Percentiles rank a stretch among this genome's conserved stretches.
These are phyloP conservation scores for Montipora capricornis DNA, from an alignment of 64 coral and sea anemone genomes.

Conservation along the genomic window DNA sequence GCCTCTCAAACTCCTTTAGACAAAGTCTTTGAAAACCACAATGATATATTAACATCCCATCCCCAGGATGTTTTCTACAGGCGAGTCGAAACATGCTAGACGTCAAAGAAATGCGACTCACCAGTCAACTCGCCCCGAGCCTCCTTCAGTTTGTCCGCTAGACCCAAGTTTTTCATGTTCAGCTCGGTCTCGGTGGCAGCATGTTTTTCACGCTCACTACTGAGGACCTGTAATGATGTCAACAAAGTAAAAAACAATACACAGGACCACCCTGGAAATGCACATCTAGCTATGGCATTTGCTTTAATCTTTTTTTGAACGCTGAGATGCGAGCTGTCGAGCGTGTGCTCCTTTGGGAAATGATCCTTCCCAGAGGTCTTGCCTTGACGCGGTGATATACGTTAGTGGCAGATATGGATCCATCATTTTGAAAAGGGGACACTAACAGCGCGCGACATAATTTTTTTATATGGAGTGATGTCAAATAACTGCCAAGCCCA, in stretches of 20 bases:
- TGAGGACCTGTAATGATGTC: slow-evolving; percentile 65
- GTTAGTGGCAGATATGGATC: too few species aligned
- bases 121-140: slow-evolving; percentile 79
- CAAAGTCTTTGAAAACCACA: too few species aligned
- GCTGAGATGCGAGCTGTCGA: neutral
- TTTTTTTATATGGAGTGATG: too few species aligned
- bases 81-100: neutral
- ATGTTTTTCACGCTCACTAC: slow-evolving; percentile 85
- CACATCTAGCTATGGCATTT: neutral
- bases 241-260: neutral
- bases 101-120: neutral
- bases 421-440: too few species aligned
- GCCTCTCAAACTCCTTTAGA: too few species aligned
- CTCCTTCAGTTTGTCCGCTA: slow-evolving; percentile 92
- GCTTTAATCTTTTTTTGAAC: neutral
- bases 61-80: too few species aligned
- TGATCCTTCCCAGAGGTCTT: too few species aligned
- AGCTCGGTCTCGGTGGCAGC: slow-evolving; percentile 88
- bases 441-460: too few species aligned
- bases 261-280: neutral
- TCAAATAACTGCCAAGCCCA: too few species aligned
- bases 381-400: too few species aligned
- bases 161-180: slow-evolving; percentile 87
- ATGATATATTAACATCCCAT: too few species aligned
- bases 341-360: too few species aligned